Percentiles rank a stretch among this genome's conserved stretches.
These are phyloP conservation scores for Atlantisia rogersi DNA, from an alignment of 2,113 vertebrate genomes.

Conservation along the genomic window DNA sequence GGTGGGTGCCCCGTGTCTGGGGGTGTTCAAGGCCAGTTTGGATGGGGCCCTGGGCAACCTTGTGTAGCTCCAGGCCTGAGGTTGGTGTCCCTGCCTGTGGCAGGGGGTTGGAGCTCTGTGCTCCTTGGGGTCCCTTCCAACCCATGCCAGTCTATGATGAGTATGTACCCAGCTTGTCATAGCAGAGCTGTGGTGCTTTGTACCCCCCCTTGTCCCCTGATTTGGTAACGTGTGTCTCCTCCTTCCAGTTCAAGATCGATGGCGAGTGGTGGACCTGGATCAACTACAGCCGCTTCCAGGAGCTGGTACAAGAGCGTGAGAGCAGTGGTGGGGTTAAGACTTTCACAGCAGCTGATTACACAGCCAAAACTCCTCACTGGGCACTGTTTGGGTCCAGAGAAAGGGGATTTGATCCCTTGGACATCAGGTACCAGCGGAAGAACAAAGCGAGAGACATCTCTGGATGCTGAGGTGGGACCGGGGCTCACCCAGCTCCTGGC, in stretches of 20 bases:
- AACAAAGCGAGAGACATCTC: constrained; percentile 86
- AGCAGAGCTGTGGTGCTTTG: rapidly evolving
- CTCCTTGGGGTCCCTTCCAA: too few species aligned
- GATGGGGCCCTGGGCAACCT: too few species aligned
- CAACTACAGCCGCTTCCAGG: constrained; percentile 88
- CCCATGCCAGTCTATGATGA: too few species aligned
- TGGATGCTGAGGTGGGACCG: constrained; percentile 81
- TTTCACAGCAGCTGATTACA: constrained; percentile 87
- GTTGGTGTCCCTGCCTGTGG: too few species aligned
- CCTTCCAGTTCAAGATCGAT: constrained; percentile 86
- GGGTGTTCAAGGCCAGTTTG: too few species aligned
- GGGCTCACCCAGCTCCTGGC: rapidly evolving
- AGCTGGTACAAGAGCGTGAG: constrained; percentile 76
- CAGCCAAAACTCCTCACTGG: constrained; percentile 87
- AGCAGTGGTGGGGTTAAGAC: constrained; percentile 67
- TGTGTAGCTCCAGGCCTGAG: too few species aligned
- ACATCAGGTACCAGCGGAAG: constrained; percentile 85
- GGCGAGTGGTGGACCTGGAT: constrained; percentile 94
- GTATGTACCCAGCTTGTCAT: background rate
- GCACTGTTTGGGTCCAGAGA: constrained; percentile 87
- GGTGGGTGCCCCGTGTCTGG: too few species aligned
- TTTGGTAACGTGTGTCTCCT: background rate
- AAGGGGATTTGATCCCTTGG: constrained; percentile 89
- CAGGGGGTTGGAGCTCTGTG: too few species aligned
- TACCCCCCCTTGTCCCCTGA: background rate